Evolutionary conservation across 2,113 vertebrate genomes (phyloP).

Genomic region (Lepus timidus): DNA sequence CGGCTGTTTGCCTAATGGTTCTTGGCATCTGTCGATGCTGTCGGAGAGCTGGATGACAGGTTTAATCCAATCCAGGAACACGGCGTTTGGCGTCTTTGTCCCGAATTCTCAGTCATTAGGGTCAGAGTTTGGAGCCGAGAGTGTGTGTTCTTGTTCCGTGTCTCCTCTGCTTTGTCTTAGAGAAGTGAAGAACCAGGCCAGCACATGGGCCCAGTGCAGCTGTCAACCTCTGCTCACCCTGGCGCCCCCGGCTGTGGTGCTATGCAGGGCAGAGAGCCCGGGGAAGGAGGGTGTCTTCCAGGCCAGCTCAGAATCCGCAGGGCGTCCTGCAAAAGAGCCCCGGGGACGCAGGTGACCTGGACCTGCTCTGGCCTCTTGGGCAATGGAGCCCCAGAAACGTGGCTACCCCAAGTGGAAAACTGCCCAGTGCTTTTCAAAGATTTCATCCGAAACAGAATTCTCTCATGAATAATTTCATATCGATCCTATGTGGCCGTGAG

Average conservation of each 20-base stretch:
- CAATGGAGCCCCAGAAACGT: fast-evolving
- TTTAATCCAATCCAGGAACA: background rate
- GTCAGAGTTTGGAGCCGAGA: background rate
- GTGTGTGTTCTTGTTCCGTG: background rate
- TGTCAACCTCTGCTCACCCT: slow-evolving; percentile 69
- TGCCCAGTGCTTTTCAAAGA: background rate
- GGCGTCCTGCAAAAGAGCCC: background rate
- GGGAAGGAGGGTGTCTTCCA: background rate
- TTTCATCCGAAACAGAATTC: background rate
- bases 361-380: fast-evolving
- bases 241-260: slow-evolving; percentile 56
- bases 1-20: background rate
- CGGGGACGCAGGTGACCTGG: fast-evolving
- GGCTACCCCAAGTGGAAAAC: background rate
- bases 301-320: background rate
- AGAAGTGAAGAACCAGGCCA: slow-evolving; percentile 54
- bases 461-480: background rate
- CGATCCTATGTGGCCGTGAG: background rate
- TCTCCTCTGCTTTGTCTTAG: slow-evolving; percentile 46
- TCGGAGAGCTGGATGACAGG: fast-evolving
- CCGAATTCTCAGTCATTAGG: background rate
- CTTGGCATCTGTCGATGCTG: fast-evolving
- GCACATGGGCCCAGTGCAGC: slow-evolving; percentile 60
- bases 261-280: slow-evolving; percentile 59
- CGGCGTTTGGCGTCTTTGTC: background rate